These are phyloP conservation scores for Steinernema khuongi DNA, from an alignment of 1,140 invertebrate genomes.

Conservation along the genomic window DNA sequence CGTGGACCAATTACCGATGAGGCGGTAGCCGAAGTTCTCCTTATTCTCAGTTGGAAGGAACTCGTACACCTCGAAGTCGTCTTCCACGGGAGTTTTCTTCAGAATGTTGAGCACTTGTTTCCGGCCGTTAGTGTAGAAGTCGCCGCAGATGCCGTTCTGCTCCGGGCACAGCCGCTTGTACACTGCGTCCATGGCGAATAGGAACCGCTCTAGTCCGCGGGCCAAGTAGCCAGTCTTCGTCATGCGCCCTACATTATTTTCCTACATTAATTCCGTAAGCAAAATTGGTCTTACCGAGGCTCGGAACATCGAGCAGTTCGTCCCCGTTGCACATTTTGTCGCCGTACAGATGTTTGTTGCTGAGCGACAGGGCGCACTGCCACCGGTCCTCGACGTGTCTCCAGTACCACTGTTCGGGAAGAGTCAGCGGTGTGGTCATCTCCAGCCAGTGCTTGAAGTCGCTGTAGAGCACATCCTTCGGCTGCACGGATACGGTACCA, in stretches of 20 bases:
- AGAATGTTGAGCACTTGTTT: conserved; percentile 41
- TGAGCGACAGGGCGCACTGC: conserved; percentile 46
- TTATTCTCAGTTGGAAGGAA: conserved; percentile 40
- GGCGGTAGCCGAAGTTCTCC: conserved; percentile 35
- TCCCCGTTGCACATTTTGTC: conserved; percentile 55
- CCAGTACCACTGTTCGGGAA: conserved; percentile 56
- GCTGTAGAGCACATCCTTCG: conserved; percentile 46
- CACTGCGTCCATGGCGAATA: conserved; percentile 42
- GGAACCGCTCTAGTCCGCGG: conserved; percentile 44
- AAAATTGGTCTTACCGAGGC: conserved; percentile 18
- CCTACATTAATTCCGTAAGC: neutral
- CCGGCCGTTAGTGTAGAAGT: conserved; percentile 49
- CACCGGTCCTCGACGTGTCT: conserved; percentile 47
- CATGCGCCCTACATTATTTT: conserved; percentile 43
- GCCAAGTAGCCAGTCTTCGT: conserved; percentile 50
- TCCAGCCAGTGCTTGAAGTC: conserved; percentile 43
- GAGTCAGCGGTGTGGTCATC: conserved; percentile 46
- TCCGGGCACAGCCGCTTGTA: conserved; percentile 39
- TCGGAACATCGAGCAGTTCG: conserved; percentile 45
- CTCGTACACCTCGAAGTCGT: conserved; percentile 52
- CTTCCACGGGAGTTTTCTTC: conserved; percentile 34
- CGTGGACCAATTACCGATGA: conserved; percentile 51
- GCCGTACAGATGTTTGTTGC: conserved; percentile 42
- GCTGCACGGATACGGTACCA: conserved; percentile 52
- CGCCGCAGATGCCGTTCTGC: conserved; percentile 43